phyloP scores from a whole-genome alignment of 2,888 invertebrate genomes.

The Chironomus tentans region DNA sequence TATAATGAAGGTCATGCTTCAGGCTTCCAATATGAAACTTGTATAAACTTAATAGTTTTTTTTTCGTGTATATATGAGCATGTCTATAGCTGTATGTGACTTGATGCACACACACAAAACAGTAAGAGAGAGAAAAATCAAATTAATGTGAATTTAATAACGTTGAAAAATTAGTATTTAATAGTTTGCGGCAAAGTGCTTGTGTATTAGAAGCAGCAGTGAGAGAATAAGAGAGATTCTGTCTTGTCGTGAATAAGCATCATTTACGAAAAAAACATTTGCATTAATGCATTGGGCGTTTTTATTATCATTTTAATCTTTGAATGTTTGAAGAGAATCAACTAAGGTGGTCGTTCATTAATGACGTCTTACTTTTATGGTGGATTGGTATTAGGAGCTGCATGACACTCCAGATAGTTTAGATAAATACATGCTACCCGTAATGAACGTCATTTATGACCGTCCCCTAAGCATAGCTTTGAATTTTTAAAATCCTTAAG shows the following conservation, averaged over 20 bases:
- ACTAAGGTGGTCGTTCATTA: too few species aligned
- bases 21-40: background rate
- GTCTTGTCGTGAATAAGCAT: too few species aligned
- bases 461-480: background rate
- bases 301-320: background rate
- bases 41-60: background rate
- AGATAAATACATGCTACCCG: too few species aligned
- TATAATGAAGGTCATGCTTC: conserved; percentile 17
- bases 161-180: conserved; percentile 6
- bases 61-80: background rate
- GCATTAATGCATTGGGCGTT: background rate
- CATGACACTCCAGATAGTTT: too few species aligned
- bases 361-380: too few species aligned
- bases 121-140: background rate
- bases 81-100: background rate
- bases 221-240: background rate
- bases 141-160: conserved; percentile 16
- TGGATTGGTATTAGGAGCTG: too few species aligned
- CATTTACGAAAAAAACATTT: too few species aligned
- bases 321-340: too few species aligned
- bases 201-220: background rate
- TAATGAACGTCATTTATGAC: too few species aligned
- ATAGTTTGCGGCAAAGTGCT: background rate
- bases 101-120: background rate
- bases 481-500: background rate